Base-by-base conservation (phyloP, 2,888 invertebrate species). In the Sinelater perroti region DNA sequence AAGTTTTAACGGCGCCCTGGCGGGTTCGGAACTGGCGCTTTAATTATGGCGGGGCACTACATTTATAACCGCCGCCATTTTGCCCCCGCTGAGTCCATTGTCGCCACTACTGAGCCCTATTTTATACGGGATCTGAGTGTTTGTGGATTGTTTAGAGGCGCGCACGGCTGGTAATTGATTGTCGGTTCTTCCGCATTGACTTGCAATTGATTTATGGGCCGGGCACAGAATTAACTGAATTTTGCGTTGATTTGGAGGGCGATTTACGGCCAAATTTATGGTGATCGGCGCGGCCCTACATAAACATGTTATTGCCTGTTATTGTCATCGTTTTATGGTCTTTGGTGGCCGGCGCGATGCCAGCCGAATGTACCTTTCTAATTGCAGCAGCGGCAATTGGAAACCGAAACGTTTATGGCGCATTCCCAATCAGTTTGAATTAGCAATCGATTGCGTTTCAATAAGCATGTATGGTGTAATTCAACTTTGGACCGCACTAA, bases 11-110 rank as follows among this genome's bases (percentile, higher is more conserved):
- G 54, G 49, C 56, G 55, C 56, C 58, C 61, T 24, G 40, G 61
- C 28, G 60, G 50, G 52, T 56, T 57, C 56, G 51, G 52, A 53
- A 45, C 38, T 46, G 59, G 20, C 33, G 46, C 55, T 54, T 60
- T 56, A 60, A 60, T 60, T 56, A 57, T 57, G 54, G 50, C 49
- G 53, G 45, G 52, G 40, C 53, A 60, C 52, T 60, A 60, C 60
- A 60, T 60, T 60, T 60, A 60, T 60, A 60, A 60, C 60, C 47
- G 31, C 60, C 53, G 53, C 60, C 60, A 61, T 58, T 51, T 61
- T 61, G 51, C 51, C 54, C 60, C 61, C 42, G 55, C 54, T 61
- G 61, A 40, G 61, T 61, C 51, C 57, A 61, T 55, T 57, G 61
- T 58, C 55, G 60, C 59, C 44, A 55, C 55, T 57, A 51, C 51